phyloP scores from a whole-genome alignment of 2,797 vertebrate genomes.

The Hemibagrus guttatus region DNA sequence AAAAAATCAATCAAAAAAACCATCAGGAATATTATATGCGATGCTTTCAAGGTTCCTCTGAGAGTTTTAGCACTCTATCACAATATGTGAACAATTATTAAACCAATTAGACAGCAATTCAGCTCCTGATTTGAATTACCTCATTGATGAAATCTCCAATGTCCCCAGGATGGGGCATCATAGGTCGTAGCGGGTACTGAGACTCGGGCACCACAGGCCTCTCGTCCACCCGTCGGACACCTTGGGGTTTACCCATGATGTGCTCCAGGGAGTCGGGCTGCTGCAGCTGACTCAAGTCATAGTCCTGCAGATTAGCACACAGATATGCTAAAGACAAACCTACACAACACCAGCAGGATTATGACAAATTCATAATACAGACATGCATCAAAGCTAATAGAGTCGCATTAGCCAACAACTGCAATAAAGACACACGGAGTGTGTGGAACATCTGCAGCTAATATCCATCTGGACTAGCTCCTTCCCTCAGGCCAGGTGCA shows the following conservation, averaged over 20 bases:
- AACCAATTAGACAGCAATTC: neutral
- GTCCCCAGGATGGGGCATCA: conserved; percentile 93
- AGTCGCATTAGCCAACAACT: conserved; percentile 2
- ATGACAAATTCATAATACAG: neutral
- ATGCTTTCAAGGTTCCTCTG: neutral
- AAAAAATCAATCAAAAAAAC: neutral
- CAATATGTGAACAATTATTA: neutral
- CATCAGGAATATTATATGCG: no score
- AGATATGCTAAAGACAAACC: conserved; percentile 28
- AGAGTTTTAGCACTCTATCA: neutral
- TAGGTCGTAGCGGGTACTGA: conserved; percentile 91
- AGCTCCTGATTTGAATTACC: conserved; percentile 66
- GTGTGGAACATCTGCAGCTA: conserved; percentile 10
- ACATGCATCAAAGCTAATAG: neutral
- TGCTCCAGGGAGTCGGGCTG: conserved; percentile 95
- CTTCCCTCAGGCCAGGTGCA: conserved; percentile 3
- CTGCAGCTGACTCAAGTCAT: conserved; percentile 97
- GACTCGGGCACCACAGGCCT: conserved; percentile 93
- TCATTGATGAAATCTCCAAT: conserved; percentile 98
- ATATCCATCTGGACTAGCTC: neutral
- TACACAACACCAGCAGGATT: neutral
- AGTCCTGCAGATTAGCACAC: conserved; percentile 80
- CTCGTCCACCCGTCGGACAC: conserved; percentile 94
- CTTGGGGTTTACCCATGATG: conserved; percentile 86
- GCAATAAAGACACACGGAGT: neutral